A percentile compares a stretch with the other conserved stretches of the same genome.
phyloP scores from a whole-genome alignment of 2,888 invertebrate species.

The Drosophila formosana region DNA sequence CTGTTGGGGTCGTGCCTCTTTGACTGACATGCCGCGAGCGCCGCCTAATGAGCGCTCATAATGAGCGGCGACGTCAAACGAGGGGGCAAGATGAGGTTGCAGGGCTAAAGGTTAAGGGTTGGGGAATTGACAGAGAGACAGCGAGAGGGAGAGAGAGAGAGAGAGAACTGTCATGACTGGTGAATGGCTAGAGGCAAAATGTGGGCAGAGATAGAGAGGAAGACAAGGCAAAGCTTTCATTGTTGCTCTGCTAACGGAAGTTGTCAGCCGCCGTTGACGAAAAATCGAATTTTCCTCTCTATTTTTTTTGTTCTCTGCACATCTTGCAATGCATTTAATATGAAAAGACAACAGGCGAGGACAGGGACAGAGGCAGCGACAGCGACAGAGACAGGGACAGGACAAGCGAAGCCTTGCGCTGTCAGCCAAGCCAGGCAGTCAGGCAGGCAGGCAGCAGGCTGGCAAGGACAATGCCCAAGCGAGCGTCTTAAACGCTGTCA shows the following conservation, averaged over 20 bases:
- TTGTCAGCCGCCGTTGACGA: conserved; percentile 66
- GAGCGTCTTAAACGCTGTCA: conserved; percentile 79
- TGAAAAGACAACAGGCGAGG: conserved; percentile 77
- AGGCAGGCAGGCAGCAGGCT: conserved; percentile 20
- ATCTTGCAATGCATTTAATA: conserved; percentile 78
- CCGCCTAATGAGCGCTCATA: conserved; percentile 80
- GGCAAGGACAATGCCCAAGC: conserved; percentile 80
- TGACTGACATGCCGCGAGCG: conserved; percentile 70
- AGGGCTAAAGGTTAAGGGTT: conserved; percentile 38
- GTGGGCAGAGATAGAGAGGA: conserved; percentile 4
- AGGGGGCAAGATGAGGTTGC: neutral
- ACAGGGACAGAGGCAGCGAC: conserved; percentile 28
- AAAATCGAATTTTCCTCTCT: conserved; percentile 66
- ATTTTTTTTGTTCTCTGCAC: conserved; percentile 37
- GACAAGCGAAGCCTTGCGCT: conserved; percentile 63
- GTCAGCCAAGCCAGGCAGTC: conserved; percentile 46
- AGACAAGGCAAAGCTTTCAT: conserved; percentile 31
- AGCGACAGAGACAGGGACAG: neutral
- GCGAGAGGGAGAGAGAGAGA: conserved; percentile 5
- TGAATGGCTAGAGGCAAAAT: conserved; percentile 47
- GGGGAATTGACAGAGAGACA: conserved; percentile 16
- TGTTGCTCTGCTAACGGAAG: conserved; percentile 68
- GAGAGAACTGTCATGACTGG: conserved; percentile 56
- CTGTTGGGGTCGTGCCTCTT: conserved; percentile 54
- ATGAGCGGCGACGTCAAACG: conserved; percentile 68